phyloP scores from a whole-genome alignment of 2,113 vertebrate genomes.

The Hiodon tergisus region DNA sequence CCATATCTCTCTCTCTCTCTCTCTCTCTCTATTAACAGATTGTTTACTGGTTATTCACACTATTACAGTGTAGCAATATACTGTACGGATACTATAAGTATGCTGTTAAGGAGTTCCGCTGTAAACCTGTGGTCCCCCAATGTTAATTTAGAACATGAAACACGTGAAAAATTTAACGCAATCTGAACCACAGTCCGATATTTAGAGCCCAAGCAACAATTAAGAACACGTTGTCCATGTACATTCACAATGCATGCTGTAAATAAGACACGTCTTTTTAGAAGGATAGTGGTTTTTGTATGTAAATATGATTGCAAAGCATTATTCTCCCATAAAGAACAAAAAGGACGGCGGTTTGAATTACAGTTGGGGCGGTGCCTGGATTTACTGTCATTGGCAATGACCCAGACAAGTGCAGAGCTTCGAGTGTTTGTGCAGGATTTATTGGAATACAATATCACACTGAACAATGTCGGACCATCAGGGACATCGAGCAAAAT shows the following conservation, averaged over 20 bases:
- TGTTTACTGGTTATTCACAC: background rate
- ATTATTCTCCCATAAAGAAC: slow-evolving; percentile 1
- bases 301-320: background rate
- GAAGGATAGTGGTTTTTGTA: background rate
- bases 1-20: background rate
- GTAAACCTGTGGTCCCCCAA: too few species aligned
- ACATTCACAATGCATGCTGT: too few species aligned
- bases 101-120: too few species aligned
- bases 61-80: too few species aligned
- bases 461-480: background rate
- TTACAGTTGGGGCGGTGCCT: slow-evolving; percentile 5
- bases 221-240: too few species aligned
- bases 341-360: slow-evolving; percentile 11
- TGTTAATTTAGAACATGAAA: too few species aligned
- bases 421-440: background rate
- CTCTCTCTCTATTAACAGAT: background rate
- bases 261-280: background rate
- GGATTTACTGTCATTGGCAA: background rate
- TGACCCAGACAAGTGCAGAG: background rate
- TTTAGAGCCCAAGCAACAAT: too few species aligned
- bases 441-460: background rate
- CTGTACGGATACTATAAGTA: too few species aligned
- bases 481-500: slow-evolving; percentile 1
- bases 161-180: too few species aligned
- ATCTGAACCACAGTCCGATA: too few species aligned